These are phyloP conservation scores for Drosophila funebris DNA, from an alignment of 1,140 invertebrate species.

Conservation along the genomic window DNA sequence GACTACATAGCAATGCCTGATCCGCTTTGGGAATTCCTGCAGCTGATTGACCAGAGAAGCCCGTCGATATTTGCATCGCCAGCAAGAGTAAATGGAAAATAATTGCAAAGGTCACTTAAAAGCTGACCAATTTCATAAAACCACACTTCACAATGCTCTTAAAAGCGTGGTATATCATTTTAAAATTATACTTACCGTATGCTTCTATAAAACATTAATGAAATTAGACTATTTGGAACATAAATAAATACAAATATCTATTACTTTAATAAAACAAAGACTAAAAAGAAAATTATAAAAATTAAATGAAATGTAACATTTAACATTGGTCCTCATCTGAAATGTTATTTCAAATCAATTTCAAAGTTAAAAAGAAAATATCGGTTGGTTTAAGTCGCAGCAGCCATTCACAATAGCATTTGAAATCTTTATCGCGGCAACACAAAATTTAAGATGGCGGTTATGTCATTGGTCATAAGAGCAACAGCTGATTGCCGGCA, in stretches of 20 bases:
- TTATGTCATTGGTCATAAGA: neutral
- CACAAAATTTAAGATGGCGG: constrained; percentile 10
- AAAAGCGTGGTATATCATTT: constrained; percentile 7
- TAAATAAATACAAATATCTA: too few species aligned
- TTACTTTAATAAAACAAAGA: too few species aligned
- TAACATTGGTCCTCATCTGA: too few species aligned
- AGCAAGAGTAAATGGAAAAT: neutral
- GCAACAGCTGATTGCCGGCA: constrained; percentile 13
- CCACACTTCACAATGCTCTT: neutral
- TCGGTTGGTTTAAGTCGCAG: neutral
- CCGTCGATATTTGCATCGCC: neutral
- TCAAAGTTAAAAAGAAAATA: constrained; percentile 16
- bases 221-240: neutral
- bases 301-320: too few species aligned
- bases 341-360: too few species aligned
- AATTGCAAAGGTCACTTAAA: neutral
- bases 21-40: constrained; percentile 23
- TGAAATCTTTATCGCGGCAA: neutral
- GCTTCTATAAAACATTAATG: neutral
- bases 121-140: neutral
- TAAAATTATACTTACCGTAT: neutral
- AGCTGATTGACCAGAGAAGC: constrained; percentile 14
- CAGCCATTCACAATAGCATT: constrained; percentile 31
- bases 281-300: too few species aligned
- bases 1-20: constrained; percentile 20